phyloP scores from a whole-genome alignment of 2,113 vertebrate genomes.

The Seriola dumerili region DNA sequence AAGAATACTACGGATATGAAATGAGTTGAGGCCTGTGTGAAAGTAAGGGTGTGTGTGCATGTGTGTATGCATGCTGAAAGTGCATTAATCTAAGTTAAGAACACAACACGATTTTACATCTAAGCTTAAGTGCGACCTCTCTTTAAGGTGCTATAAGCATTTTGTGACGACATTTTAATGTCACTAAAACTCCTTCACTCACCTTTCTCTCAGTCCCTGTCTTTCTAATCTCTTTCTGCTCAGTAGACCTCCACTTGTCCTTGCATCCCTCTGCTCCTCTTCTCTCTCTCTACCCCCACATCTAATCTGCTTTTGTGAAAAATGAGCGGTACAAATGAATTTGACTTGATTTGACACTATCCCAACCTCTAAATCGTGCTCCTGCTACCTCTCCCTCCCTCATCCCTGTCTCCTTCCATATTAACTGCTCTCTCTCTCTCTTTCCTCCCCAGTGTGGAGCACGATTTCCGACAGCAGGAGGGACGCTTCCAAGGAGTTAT shows the following conservation, averaged over 20 bases:
- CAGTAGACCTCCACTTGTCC: conserved; percentile 19
- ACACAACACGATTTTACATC: conserved; percentile 24
- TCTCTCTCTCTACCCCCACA: neutral
- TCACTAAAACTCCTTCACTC: conserved; percentile 17
- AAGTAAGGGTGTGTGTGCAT: neutral
- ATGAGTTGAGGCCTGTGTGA: conserved; percentile 33
- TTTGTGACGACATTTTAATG: conserved; percentile 22
- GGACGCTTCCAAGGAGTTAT: conserved; percentile 91
- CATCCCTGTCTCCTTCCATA: neutral
- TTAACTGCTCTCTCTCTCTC: conserved; percentile 20
- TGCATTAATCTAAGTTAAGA: conserved; percentile 36
- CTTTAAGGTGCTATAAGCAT: conserved; percentile 33
- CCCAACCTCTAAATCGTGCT: conserved; percentile 10
- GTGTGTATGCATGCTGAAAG: conserved; percentile 24
- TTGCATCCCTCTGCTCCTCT: conserved; percentile 2
- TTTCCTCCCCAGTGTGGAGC: conserved; percentile 89
- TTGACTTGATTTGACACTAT: conserved; percentile 9
- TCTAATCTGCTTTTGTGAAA: conserved; percentile 35
- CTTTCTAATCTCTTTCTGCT: conserved; percentile 26
- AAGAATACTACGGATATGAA: conserved; percentile 63
- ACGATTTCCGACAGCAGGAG: conserved; percentile 97
- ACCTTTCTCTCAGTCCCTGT: conserved; percentile 25
- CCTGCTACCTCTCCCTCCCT: neutral
- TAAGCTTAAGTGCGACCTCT: neutral
- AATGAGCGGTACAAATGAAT: conserved; percentile 31